Conservation (phyloP, 2,113 vertebrate genomes). For the Syngnathus typhle region DNA sequence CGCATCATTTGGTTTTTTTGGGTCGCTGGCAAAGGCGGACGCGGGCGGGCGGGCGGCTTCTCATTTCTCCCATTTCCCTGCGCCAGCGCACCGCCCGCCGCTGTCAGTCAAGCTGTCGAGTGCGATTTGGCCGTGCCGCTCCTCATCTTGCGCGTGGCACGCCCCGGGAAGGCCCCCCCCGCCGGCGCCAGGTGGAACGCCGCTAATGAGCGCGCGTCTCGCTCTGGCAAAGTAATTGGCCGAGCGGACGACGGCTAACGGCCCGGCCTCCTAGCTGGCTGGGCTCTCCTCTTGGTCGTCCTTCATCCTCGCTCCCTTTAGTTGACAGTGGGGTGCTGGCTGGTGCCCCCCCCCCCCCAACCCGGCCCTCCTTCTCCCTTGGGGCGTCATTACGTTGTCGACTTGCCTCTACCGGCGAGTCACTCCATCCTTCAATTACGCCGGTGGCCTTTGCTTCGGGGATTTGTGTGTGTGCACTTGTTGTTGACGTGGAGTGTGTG, state of each 20-base stretch:
- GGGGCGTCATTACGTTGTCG: constrained; percentile 66
- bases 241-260: constrained; percentile 65
- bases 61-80: constrained; percentile 68
- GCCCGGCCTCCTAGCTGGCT: constrained; percentile 1
- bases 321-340: constrained; percentile 44
- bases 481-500: no score
- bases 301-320: constrained; percentile 35
- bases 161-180: no score
- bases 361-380: constrained; percentile 43
- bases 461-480: constrained; percentile 14
- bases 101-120: constrained; percentile 65
- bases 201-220: constrained; percentile 48
- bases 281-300: constrained; percentile 5
- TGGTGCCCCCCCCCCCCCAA: constrained; percentile 27
- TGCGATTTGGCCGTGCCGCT: constrained; percentile 51
- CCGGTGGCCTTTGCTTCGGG: constrained; percentile 32
- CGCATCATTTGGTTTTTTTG: no score
- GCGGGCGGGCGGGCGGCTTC: constrained; percentile 64
- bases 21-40: not conserved
- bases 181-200: constrained; percentile 44
- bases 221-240: constrained; percentile 66
- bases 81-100: constrained; percentile 30
- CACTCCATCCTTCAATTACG: constrained; percentile 43
- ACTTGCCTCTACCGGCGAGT: constrained; percentile 37
- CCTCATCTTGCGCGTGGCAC: not conserved